Conservation (phyloP, 2,797 vertebrate species). For the Borostomias antarcticus region DNA sequence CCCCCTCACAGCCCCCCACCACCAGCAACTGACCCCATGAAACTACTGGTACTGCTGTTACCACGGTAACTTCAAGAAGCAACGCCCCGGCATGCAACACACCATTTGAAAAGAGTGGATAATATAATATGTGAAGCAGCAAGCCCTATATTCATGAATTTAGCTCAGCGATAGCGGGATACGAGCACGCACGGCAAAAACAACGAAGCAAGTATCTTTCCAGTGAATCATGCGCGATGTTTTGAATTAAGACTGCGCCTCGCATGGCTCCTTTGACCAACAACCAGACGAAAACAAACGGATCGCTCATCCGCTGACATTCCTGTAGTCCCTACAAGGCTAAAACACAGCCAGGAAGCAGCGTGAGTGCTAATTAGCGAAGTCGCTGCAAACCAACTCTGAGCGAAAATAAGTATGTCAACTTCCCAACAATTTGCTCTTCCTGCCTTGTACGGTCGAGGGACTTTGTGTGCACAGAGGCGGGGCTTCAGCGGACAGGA, state of each 20-base stretch:
- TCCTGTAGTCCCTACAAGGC: slow-evolving; percentile 1
- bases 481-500: background rate
- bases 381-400: background rate
- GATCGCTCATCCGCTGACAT: slow-evolving; percentile 8
- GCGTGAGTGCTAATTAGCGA: background rate
- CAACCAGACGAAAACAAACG: slow-evolving; percentile 11
- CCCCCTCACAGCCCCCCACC: background rate
- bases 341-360: background rate
- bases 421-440: background rate
- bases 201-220: background rate
- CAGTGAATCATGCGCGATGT: background rate
- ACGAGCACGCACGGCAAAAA: background rate
- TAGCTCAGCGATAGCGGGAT: background rate
- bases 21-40: background rate
- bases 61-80: background rate
- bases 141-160: background rate
- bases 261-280: slow-evolving; percentile 13
- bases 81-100: background rate
- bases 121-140: background rate
- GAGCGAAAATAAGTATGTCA: background rate
- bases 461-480: slow-evolving; percentile 3
- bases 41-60: background rate
- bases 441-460: background rate
- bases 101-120: background rate
- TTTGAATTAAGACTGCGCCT: background rate